Conservation (phyloP, 2,888 invertebrate genomes). For the Drosophila phalerata region DNA sequence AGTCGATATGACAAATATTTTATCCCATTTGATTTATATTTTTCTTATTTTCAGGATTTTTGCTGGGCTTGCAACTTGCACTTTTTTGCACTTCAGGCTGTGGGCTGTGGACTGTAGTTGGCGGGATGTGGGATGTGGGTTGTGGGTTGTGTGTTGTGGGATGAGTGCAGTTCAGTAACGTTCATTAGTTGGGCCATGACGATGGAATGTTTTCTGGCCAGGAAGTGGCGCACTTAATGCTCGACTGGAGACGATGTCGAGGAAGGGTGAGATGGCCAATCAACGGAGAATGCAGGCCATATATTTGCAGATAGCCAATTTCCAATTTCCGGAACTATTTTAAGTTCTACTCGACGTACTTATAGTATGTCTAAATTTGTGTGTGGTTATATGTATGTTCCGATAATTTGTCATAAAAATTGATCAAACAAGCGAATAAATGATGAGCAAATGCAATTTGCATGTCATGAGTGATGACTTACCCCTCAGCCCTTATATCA, state of each 20-base stretch:
- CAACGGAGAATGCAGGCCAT: slow-evolving; percentile 19
- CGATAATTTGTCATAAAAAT: slow-evolving; percentile 79
- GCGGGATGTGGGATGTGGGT: neutral
- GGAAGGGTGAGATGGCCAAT: neutral
- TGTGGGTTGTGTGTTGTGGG: slow-evolving; percentile 12
- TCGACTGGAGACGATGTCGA: slow-evolving; percentile 27
- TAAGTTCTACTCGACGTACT: slow-evolving; percentile 1
- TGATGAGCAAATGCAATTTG: slow-evolving; percentile 74
- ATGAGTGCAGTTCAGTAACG: slow-evolving; percentile 22
- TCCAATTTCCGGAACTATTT: slow-evolving; percentile 44
- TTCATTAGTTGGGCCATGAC: slow-evolving; percentile 57
- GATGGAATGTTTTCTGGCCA: slow-evolving; percentile 39
- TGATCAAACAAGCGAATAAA: slow-evolving; percentile 79
- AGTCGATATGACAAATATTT: neutral
- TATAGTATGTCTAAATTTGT: slow-evolving; percentile 17
- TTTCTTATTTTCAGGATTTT: slow-evolving; percentile 33
- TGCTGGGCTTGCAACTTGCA: slow-evolving; percentile 60
- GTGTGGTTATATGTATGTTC: slow-evolving; percentile 20
- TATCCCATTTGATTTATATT: slow-evolving; percentile 3
- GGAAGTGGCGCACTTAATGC: slow-evolving; percentile 54
- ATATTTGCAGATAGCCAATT: slow-evolving; percentile 33
- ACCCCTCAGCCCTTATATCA: slow-evolving; percentile 9
- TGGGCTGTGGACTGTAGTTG: neutral
- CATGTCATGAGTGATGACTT: slow-evolving; percentile 66
- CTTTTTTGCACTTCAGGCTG: slow-evolving; percentile 54